Conservation (phyloP, 2,797 vertebrate genomes). For the Percopsis omiscomaycus region DNA sequence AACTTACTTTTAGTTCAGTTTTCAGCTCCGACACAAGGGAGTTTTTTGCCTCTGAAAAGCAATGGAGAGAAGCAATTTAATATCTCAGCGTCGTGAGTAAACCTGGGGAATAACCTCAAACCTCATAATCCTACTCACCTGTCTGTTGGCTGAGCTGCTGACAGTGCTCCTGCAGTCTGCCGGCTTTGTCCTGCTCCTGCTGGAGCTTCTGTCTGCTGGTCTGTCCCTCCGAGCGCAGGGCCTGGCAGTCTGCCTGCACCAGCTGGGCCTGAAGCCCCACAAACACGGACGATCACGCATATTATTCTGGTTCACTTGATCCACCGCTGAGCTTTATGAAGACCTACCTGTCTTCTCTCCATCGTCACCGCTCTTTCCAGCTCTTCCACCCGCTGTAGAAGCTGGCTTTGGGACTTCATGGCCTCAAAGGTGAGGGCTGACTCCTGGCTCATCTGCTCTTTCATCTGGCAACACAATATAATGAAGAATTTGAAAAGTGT, state of each 20-base stretch:
- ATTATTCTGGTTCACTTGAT: not conserved
- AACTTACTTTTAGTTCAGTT: conserved; percentile 73
- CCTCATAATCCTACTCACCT: conserved; percentile 29
- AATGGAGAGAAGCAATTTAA: not conserved
- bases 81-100: not conserved
- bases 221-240: conserved; percentile 57
- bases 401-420: conserved; percentile 66
- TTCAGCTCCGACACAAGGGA: conserved; percentile 66
- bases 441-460: conserved; percentile 67
- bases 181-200: conserved; percentile 55
- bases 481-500: not conserved
- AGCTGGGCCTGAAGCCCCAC: conserved; percentile 64
- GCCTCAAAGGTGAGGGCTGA: conserved; percentile 56
- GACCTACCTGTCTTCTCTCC: conserved; percentile 45
- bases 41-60: conserved; percentile 70
- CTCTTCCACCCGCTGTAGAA: conserved; percentile 70
- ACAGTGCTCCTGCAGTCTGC: conserved; percentile 51
- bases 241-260: conserved; percentile 66
- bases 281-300: not conserved
- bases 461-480: conserved; percentile 57
- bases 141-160: conserved; percentile 38
- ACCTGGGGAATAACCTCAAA: not conserved
- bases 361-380: conserved; percentile 69
- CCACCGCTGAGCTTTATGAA: not conserved
- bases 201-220: conserved; percentile 51